Conservation (phyloP, 2,888 invertebrate genomes). For the Scrobipalpa costella region DNA sequence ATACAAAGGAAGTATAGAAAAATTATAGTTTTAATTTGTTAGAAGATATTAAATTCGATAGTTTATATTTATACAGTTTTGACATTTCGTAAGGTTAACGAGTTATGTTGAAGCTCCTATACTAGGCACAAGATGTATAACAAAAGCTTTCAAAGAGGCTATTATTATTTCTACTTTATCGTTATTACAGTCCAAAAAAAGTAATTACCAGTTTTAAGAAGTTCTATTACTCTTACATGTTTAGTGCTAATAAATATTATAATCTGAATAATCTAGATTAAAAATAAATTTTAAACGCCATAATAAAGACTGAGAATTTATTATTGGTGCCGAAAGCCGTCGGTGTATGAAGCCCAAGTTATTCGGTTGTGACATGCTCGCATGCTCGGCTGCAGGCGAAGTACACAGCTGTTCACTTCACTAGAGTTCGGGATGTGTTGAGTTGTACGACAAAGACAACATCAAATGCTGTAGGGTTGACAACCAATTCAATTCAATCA, state of each 20-base stretch:
- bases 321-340: background rate
- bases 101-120: background rate
- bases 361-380: background rate
- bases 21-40: no score
- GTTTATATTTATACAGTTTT: constrained; percentile 2
- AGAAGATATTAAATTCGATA: no score
- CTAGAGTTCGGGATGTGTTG: constrained; percentile 7
- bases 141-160: background rate
- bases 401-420: background rate
- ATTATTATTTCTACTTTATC: constrained; percentile 6
- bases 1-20: no score
- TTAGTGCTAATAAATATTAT: constrained; percentile 14
- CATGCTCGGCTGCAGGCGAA: background rate
- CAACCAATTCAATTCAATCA: no score
- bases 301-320: constrained; percentile 6
- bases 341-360: background rate
- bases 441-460: constrained; percentile 1
- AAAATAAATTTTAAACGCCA: background rate
- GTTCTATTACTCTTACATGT: background rate
- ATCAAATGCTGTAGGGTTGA: background rate
- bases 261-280: background rate
- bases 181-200: constrained; percentile 3
- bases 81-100: constrained; percentile 13
- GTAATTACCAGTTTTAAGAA: background rate
- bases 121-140: background rate